Conservation (phyloP, 2,797 vertebrate genomes). For the Leptodactylus fallax region DNA sequence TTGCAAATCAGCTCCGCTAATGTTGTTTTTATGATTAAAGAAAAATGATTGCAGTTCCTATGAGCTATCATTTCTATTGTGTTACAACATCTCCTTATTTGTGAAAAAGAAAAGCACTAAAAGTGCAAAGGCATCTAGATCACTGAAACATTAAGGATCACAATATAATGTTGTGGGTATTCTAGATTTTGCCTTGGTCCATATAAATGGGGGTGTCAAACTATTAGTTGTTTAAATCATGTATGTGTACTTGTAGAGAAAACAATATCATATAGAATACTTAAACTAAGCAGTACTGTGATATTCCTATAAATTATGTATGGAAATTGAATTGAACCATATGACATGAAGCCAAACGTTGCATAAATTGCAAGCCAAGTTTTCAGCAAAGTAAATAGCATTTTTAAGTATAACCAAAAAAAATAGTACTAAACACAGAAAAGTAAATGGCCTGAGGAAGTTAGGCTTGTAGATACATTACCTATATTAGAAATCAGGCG, state of each 20-base stretch:
- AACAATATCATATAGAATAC: neutral
- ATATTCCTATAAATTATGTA: neutral
- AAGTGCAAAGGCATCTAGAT: neutral
- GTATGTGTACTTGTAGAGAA: neutral
- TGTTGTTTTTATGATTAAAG: conserved; percentile 60
- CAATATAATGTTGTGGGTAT: neutral
- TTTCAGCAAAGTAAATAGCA: too few species aligned
- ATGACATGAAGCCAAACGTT: neutral
- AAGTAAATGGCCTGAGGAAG: too few species aligned
- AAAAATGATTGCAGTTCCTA: conserved; percentile 46
- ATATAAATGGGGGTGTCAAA: neutral
- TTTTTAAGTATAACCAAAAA: too few species aligned
- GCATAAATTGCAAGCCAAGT: too few species aligned
- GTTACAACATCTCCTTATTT: conserved; percentile 1
- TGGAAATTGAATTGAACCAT: neutral
- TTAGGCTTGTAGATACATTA: too few species aligned
- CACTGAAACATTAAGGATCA: neutral
- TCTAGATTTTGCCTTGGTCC: neutral
- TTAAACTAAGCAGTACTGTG: neutral
- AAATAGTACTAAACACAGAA: too few species aligned
- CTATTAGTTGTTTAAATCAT: neutral
- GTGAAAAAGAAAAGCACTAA: conserved; percentile 5
- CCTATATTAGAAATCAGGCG: too few species aligned
- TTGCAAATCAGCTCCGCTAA: conserved; percentile 55
- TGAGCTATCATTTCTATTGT: conserved; percentile 33